Conservation (phyloP, 2,888 invertebrate species). For the Callimorpha dominula region DNA sequence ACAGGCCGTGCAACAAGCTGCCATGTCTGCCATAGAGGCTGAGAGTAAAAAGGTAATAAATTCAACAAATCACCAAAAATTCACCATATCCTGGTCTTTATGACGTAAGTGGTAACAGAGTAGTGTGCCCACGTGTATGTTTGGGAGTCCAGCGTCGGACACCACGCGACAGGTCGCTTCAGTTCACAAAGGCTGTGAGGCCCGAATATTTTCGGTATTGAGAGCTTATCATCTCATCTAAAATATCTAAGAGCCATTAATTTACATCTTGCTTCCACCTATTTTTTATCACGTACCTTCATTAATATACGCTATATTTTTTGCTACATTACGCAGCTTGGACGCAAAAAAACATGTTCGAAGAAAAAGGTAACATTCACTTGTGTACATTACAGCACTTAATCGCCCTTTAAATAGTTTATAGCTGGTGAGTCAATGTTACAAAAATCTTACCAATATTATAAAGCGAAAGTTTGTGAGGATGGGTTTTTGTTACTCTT, state of each 20-base stretch:
- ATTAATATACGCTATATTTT: constrained; percentile 35
- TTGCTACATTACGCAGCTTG: constrained; percentile 62
- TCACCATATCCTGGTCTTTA: background rate
- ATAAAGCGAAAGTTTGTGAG: no score
- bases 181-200: background rate
- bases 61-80: background rate
- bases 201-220: background rate
- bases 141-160: no score
- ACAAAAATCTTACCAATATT: background rate
- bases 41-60: constrained; percentile 90
- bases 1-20: constrained; percentile 95
- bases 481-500: no score
- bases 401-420: background rate
- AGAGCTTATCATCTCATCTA: background rate
- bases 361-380: constrained; percentile 65
- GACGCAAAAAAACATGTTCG: constrained; percentile 55
- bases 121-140: background rate
- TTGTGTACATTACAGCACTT: constrained; percentile 9
- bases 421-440: background rate
- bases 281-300: constrained; percentile 1
- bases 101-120: background rate
- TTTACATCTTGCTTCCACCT: constrained; percentile 9
- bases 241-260: background rate
- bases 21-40: constrained; percentile 95
- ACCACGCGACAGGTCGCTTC: background rate